Percentiles rank a stretch among this genome's conserved stretches.
phyloP scores from a whole-genome alignment of 1,140 invertebrate genomes.

The Venturia canescens region DNA sequence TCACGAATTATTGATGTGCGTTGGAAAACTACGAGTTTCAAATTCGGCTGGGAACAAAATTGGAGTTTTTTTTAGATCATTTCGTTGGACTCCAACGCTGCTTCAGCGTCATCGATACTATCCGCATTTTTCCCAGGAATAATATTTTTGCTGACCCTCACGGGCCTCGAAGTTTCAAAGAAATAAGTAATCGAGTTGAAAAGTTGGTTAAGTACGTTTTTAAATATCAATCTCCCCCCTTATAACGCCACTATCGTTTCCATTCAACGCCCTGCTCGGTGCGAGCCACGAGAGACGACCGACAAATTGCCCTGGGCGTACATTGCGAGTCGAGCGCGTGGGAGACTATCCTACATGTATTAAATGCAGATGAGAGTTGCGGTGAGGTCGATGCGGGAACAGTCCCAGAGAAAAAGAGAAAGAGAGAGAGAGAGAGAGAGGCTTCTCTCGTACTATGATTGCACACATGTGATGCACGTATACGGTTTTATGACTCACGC shows the following conservation, averaged over 20 bases:
- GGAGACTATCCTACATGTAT: constrained; percentile 34
- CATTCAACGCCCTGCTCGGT: constrained; percentile 34
- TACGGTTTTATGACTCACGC: constrained; percentile 18
- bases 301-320: constrained; percentile 23
- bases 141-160: too few relatives aligned
- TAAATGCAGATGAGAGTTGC: constrained; percentile 37
- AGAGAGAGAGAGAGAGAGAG: constrained; percentile 10
- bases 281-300: constrained; percentile 23
- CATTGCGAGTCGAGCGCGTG: constrained; percentile 12
- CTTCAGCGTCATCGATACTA: too few relatives aligned
- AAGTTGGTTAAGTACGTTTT: constrained; percentile 14
- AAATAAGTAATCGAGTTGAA: background rate
- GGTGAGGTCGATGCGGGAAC: constrained; percentile 32
- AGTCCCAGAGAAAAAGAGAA: background rate
- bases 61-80: too few relatives aligned
- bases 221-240: constrained; percentile 3
- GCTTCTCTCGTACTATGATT: constrained; percentile 22
- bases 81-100: too few relatives aligned
- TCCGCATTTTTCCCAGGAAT: too few relatives aligned
- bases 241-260: constrained; percentile 12
- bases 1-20: too few relatives aligned
- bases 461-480: constrained; percentile 14
- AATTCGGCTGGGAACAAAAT: too few relatives aligned
- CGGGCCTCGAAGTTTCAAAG: background rate
- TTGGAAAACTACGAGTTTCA: too few relatives aligned